Evolutionary conservation across 1,140 invertebrate genomes (phyloP).

Genomic region (Papilio helenus): DNA sequence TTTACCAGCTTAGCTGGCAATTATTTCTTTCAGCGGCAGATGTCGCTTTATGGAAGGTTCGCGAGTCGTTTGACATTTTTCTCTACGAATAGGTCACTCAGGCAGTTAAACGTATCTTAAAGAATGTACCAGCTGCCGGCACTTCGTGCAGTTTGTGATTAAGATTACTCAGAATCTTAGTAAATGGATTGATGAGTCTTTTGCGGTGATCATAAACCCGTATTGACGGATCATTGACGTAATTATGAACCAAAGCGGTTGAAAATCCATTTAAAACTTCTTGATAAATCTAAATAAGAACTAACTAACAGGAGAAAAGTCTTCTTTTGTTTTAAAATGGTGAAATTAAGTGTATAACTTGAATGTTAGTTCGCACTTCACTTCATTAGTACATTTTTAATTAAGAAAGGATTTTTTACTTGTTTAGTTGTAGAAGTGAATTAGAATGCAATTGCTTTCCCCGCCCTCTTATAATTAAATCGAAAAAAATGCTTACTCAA

Average conservation of each 20-base stretch:
- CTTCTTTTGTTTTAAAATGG: not conserved
- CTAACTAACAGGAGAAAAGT: not conserved
- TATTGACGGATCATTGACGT: not conserved
- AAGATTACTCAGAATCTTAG: not conserved
- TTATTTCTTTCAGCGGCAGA: constrained; percentile 67
- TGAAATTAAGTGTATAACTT: not conserved
- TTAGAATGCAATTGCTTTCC: not conserved
- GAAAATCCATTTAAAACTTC: not conserved
- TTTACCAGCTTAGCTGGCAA: constrained; percentile 53
- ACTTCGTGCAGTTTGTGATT: not conserved
- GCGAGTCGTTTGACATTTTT: constrained; percentile 59
- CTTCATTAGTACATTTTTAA: not conserved
- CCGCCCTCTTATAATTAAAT: not conserved
- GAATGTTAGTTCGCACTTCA: constrained; percentile 1
- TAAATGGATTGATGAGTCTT: constrained; percentile 17
- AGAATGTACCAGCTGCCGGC: constrained; percentile 18
- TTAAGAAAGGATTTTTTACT: not conserved
- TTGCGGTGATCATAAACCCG: not conserved
- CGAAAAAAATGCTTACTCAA: not conserved
- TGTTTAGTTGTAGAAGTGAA: no score
- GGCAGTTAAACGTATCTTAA: constrained; percentile 36
- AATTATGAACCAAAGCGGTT: not conserved
- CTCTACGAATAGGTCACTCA: constrained; percentile 47
- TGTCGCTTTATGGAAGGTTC: constrained; percentile 56
- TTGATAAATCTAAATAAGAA: constrained; percentile 1